Conservation (phyloP, 1,140 invertebrate genomes). For the Drosophila pandora region DNA sequence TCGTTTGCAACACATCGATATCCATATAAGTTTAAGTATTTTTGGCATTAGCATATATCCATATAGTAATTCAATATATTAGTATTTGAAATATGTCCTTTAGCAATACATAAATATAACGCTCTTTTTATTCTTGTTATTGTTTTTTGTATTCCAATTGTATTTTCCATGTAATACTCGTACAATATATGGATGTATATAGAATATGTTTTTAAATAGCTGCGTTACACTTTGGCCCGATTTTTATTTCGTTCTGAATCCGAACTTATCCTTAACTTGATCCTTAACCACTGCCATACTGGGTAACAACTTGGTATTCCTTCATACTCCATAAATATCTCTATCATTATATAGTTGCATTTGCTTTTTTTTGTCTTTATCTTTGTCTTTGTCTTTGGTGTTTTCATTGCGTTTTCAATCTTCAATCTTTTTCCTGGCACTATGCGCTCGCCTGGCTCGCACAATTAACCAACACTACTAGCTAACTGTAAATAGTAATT, state of each 20-base stretch:
- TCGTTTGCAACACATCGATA: conserved; percentile 43
- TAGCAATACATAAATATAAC: conserved; percentile 16
- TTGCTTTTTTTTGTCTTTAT: conserved; percentile 41
- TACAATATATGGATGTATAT: background rate
- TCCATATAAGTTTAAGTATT: conserved; percentile 26
- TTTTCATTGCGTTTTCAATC: conserved; percentile 73
- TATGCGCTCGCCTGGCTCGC: conserved; percentile 16
- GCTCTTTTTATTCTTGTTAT: background rate
- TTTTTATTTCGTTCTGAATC: background rate
- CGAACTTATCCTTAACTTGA: conserved; percentile 21
- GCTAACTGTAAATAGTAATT: conserved; percentile 13
- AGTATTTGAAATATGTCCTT: conserved; percentile 21
- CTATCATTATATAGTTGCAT: conserved; percentile 21
- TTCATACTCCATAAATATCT: conserved; percentile 7
- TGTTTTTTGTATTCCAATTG: background rate
- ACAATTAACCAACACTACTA: conserved; percentile 44
- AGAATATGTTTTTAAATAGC: conserved; percentile 1
- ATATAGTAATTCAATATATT: conserved; percentile 14
- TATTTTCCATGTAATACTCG: conserved; percentile 2
- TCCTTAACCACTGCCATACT: conserved; percentile 12
- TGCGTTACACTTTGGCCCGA: conserved; percentile 17
- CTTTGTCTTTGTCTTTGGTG: conserved; percentile 60
- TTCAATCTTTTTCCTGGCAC: conserved; percentile 16
- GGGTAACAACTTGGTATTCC: conserved; percentile 15
- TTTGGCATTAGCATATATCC: conserved; percentile 5